phyloP scores from a whole-genome alignment of 2,888 invertebrate species.

The Orthosia gracilis region DNA sequence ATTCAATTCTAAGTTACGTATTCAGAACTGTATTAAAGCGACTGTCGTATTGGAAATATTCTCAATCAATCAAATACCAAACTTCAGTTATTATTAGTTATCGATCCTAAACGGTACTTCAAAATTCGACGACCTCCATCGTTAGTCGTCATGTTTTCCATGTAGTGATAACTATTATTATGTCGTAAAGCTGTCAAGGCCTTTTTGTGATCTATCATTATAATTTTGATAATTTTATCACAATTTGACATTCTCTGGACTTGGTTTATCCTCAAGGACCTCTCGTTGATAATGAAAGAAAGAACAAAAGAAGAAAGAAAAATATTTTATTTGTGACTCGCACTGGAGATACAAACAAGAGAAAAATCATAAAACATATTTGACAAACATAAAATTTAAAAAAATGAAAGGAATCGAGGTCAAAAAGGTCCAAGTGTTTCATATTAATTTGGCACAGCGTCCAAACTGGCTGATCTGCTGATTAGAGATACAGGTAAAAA shows the following conservation, averaged over 20 bases:
- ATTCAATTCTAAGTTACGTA: not conserved
- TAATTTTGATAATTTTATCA: not conserved
- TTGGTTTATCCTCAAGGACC: not conserved
- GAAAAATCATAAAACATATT: too few species aligned
- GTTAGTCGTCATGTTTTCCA: conserved; percentile 14
- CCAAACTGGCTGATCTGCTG: too few species aligned
- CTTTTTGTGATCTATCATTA: not conserved
- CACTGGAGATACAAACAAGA: too few species aligned
- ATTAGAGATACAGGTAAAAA: too few species aligned
- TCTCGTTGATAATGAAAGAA: too few species aligned
- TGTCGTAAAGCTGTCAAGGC: not conserved
- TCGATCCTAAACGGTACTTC: conserved; percentile 29
- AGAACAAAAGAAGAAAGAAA: too few species aligned
- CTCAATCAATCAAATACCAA: conserved; percentile 8
- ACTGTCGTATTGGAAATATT: conserved; percentile 2
- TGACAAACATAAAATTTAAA: too few species aligned
- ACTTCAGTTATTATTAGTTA: conserved; percentile 1
- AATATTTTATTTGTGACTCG: too few species aligned
- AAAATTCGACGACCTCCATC: conserved; percentile 11
- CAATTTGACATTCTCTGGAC: not conserved
- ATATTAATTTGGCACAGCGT: too few species aligned
- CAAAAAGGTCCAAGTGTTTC: too few species aligned
- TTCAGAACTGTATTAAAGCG: not conserved
- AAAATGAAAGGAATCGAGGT: too few species aligned
- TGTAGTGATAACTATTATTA: not conserved